Conservation (phyloP, 1,140 invertebrate species). For the Papilio polyxenes region DNA sequence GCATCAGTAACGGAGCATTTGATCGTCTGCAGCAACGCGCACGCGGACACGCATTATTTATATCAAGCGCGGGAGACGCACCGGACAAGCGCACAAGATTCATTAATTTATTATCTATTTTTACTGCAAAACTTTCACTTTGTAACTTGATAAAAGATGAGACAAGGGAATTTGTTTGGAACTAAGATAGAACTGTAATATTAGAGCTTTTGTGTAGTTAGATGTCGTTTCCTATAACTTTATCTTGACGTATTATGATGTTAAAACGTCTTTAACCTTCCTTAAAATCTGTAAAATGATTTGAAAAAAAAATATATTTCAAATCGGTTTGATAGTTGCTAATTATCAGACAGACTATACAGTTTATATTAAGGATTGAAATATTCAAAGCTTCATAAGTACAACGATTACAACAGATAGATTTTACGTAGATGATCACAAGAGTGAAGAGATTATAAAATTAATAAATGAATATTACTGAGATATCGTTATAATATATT, state of each 20-base stretch:
- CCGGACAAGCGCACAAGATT: constrained; percentile 24
- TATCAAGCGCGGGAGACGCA: constrained; percentile 43
- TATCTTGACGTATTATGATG: background rate
- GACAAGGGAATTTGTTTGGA: too few species aligned
- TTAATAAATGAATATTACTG: background rate
- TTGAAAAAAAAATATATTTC: too few species aligned
- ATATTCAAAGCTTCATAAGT: background rate
- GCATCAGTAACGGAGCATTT: constrained; percentile 13
- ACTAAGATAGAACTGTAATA: too few species aligned
- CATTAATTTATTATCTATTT: constrained; percentile 39
- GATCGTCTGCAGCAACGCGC: constrained; percentile 12
- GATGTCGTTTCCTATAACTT: background rate
- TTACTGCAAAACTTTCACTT: constrained; percentile 1
- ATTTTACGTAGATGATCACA: background rate
- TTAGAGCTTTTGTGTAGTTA: background rate
- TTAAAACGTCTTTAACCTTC: background rate
- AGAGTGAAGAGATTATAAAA: background rate
- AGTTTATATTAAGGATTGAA: background rate
- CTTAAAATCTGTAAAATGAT: background rate
- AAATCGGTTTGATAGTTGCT: too few species aligned
- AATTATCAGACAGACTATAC: background rate
- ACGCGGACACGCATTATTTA: constrained; percentile 44
- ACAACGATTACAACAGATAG: background rate
- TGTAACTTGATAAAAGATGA: too few species aligned
- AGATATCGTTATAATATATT: background rate